A percentile compares a stretch with the other conserved stretches of the same genome.
These are phyloP conservation scores for Antennarius maculatus DNA, from an alignment of 2,797 vertebrate genomes.

Conservation along the genomic window DNA sequence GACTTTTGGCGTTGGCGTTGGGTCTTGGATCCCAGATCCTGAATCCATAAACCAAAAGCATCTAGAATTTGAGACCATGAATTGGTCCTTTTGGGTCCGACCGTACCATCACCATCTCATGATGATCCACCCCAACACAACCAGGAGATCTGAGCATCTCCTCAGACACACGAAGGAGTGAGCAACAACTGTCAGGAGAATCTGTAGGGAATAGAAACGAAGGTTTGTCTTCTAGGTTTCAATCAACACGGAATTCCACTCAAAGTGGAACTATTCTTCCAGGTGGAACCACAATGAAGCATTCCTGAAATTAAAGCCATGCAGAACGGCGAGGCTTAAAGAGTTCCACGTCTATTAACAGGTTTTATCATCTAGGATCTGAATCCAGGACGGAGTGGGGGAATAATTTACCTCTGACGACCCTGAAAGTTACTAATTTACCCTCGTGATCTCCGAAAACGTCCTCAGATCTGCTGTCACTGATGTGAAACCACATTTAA, in stretches of 20 bases:
- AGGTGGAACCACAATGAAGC: not conserved
- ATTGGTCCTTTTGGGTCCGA: too few relatives aligned
- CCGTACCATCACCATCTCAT: too few relatives aligned
- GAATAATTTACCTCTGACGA: constrained; percentile 39
- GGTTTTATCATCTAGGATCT: not conserved
- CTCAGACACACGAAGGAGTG: too few relatives aligned
- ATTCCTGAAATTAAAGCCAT: not conserved
- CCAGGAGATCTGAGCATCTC: too few relatives aligned
- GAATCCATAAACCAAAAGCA: too few relatives aligned
- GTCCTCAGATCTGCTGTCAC: constrained; percentile 1
- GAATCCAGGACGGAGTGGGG: not conserved
- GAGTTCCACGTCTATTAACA: not conserved
- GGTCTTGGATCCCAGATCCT: too few relatives aligned
- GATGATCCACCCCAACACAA: too few relatives aligned
- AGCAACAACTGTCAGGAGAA: too few relatives aligned
- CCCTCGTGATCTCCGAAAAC: constrained; percentile 5
- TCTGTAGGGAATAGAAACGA: too few relatives aligned
- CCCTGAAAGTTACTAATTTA: constrained; percentile 58
- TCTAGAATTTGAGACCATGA: too few relatives aligned
- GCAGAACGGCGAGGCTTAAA: constrained; percentile 1
- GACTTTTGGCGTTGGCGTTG: too few relatives aligned
- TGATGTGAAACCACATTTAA: not conserved
- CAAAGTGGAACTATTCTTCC: not conserved
- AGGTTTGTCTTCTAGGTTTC: constrained; percentile 16
- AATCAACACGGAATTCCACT: constrained; percentile 31